Base-by-base conservation (phyloP, 2,888 invertebrate species). In the Ophioninae sp. region DNA sequence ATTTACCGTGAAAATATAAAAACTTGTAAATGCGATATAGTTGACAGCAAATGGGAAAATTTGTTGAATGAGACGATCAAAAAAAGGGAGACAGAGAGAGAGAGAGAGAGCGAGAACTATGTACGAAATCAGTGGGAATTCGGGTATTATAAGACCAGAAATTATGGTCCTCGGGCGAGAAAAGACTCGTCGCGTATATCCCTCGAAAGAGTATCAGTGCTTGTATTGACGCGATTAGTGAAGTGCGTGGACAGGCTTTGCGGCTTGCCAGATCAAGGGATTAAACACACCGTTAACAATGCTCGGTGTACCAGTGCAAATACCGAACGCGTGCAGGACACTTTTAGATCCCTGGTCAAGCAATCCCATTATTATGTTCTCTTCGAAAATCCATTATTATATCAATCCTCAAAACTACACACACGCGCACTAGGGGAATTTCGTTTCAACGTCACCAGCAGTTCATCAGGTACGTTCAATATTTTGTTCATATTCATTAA, bases 1-100 rank as follows among this genome's bases (percentile, higher is more conserved):
- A 90, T 90, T 90, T 88, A 89, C 77, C 85, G 87, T 88, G 87
- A 88, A 90, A 90, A 90, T 89, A 87, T 88, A 87, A 87, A 88
- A 79, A 81, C 75, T 78, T 59, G 72, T 44, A 44, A 44, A 44
- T 56, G 23, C 59, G 57, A 8, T 76, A 8, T 10, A 23, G 61
- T 30, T 30, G 44, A 65, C 39, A 73, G 61, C 77, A 65, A 78
- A 75, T 74, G 39, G 62, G 67, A 56, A 65, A 78, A 79, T 57
- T 70, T 76, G 65, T 83, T 44, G 85, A 87, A 83, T 83, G 82
- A 56, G 77, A 39, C 81, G 85, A 72, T 64, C 77, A 50, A 1
- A 73, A 20, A 39, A 44, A 78, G 56, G 44, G n/a, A 37, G 56
- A 56, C 17, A 41, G 41, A 41, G 3, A 41, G 41, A 41, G 0